Evolutionary conservation across 2,113 vertebrate genomes (phyloP).

Genomic region (Rhagologus leucostigma): DNA sequence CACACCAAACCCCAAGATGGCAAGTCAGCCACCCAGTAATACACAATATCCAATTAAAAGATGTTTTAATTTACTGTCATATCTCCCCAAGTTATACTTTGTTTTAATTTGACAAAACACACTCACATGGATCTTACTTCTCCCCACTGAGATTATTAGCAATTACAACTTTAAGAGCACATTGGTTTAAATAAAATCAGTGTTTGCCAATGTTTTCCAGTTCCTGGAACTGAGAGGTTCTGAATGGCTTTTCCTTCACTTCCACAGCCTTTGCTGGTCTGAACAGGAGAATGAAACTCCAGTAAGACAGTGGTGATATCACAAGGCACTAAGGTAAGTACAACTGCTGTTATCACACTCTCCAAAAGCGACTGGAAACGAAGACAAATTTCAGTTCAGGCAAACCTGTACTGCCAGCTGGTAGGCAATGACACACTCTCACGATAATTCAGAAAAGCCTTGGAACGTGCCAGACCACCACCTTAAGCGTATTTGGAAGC

Average conservation of each 20-base stretch:
- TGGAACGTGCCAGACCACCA: not conserved
- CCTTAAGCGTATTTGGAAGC: not conserved
- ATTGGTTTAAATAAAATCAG: not conserved
- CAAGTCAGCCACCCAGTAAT: not conserved
- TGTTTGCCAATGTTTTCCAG: not conserved
- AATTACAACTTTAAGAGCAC: not conserved
- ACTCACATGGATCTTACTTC: not conserved
- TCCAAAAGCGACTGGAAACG: not conserved
- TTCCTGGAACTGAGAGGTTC: not conserved
- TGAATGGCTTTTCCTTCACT: not conserved
- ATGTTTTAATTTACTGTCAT: not conserved
- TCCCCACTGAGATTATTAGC: not conserved
- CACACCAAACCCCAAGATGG: not conserved
- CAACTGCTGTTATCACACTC: not conserved
- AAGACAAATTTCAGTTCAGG: not conserved
- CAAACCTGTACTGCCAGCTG: not conserved
- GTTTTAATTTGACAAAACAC: not conserved
- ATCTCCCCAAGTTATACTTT: not conserved
- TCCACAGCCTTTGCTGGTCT: not conserved
- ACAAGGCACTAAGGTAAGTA: not conserved
- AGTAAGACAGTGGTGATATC: rapidly evolving
- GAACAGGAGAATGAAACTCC: not conserved
- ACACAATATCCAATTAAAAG: not conserved
- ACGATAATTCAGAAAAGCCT: not conserved
- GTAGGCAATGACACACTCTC: not conserved